phyloP scores from a whole-genome alignment of 2,888 invertebrate species.

The Entomobrya proxima region DNA sequence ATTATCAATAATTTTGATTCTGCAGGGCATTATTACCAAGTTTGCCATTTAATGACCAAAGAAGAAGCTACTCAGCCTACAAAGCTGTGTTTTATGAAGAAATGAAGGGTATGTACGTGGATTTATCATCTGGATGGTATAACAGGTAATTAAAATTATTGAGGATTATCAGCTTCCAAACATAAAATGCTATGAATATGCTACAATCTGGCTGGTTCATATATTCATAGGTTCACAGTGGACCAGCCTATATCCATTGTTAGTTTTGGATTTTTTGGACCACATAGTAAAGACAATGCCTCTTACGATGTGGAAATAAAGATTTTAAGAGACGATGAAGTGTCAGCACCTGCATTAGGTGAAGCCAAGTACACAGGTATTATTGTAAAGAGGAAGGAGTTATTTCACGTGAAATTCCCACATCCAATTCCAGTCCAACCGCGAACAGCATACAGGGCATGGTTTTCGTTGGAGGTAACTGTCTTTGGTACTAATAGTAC shows the following conservation, averaged over 20 bases:
- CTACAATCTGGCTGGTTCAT: too few relatives aligned
- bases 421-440: constrained; percentile 63
- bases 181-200: not conserved
- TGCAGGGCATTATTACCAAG: constrained; percentile 48
- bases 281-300: constrained; percentile 60
- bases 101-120: constrained; percentile 67
- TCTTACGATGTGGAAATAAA: constrained; percentile 64
- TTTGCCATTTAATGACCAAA: constrained; percentile 61
- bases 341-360: constrained; percentile 26
- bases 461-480: constrained; percentile 67
- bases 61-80: constrained; percentile 66
- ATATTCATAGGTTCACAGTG: constrained; percentile 62
- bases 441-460: constrained; percentile 61
- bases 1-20: not conserved
- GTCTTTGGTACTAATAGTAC: not conserved
- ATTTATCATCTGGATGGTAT: constrained; percentile 69
- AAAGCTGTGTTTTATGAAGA: constrained; percentile 67
- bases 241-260: constrained; percentile 63
- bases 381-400: constrained; percentile 59
- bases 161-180: not conserved
- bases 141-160: constrained; percentile 58
- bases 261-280: constrained; percentile 70
- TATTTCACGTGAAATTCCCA: constrained; percentile 69
- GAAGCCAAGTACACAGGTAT: constrained; percentile 51
- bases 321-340: constrained; percentile 63